A percentile compares a stretch with the other conserved stretches of the same genome.
Evolutionary conservation across 2,113 vertebrate species (phyloP).

Genomic region (Oncorhynchus tshawytscha): DNA sequence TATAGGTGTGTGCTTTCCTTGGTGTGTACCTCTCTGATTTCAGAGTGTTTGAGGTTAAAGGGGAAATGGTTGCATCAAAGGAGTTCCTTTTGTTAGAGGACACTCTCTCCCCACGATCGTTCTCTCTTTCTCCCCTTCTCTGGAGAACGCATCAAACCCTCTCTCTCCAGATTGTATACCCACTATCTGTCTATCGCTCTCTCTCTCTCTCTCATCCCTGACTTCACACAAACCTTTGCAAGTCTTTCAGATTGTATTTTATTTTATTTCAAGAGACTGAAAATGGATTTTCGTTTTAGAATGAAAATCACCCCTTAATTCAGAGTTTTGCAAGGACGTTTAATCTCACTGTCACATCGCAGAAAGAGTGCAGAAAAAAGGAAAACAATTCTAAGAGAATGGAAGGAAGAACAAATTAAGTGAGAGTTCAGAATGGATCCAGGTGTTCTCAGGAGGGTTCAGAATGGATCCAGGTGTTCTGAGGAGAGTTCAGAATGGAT

Average conservation of each 20-base stretch:
- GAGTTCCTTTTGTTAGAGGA: slow-evolving; percentile 52
- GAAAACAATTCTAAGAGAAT: too few species aligned
- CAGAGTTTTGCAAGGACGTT: slow-evolving; percentile 65
- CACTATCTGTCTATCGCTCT: slow-evolving; percentile 42
- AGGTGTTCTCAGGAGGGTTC: too few species aligned
- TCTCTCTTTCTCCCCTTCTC: slow-evolving; percentile 34
- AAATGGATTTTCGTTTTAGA: slow-evolving; percentile 40
- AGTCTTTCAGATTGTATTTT: slow-evolving; percentile 57
- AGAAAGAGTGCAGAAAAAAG: background rate
- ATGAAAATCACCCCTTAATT: slow-evolving; percentile 21
- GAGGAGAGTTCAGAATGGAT: too few species aligned
- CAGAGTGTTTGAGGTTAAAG: slow-evolving; percentile 59
- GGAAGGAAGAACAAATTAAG: too few species aligned
- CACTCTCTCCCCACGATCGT: slow-evolving; percentile 9
- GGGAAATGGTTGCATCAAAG: slow-evolving; percentile 63
- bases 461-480: too few species aligned
- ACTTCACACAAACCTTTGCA: slow-evolving; percentile 68
- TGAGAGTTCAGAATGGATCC: too few species aligned
- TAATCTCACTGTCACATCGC: slow-evolving; percentile 36
- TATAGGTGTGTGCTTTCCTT: slow-evolving; percentile 26
- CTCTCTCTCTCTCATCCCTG: slow-evolving; percentile 69
- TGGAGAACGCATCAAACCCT: slow-evolving; percentile 64
- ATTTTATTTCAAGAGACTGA: slow-evolving; percentile 51
- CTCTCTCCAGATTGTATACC: slow-evolving; percentile 43
- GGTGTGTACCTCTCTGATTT: slow-evolving; percentile 33